A percentile compares a stretch with the other conserved stretches of the same genome.
Conservation (phyloP, 1,140 invertebrate species). For the Diuraphis noxia region DNA sequence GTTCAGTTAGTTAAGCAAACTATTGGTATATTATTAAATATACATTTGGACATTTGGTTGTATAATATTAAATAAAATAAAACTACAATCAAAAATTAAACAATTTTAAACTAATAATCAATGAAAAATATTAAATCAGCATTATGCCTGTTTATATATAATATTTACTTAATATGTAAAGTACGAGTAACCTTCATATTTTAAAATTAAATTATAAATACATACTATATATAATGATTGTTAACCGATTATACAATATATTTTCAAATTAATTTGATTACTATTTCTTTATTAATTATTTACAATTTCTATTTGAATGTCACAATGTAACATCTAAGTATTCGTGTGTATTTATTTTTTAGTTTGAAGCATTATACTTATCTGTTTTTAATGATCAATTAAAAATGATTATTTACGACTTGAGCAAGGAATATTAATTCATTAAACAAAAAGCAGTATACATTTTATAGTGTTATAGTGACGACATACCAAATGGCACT, state of each 20-base stretch:
- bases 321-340: neutral
- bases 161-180: neutral
- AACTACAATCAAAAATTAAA: neutral
- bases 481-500: neutral
- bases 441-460: neutral
- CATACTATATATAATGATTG: neutral
- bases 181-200: neutral
- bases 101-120: neutral
- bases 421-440: neutral
- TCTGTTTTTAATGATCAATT: conserved; percentile 40
- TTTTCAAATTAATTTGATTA: neutral
- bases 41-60: neutral
- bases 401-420: conserved; percentile 42
- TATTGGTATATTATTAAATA: neutral
- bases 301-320: neutral
- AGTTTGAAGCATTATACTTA: conserved; percentile 8
- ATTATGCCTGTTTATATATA: neutral
- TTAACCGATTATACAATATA: neutral
- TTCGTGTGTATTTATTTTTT: neutral
- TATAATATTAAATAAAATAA: neutral
- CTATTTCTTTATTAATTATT: neutral
- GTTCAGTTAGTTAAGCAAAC: neutral
- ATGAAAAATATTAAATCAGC: neutral
- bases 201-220: neutral
- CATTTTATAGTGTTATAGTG: neutral